A percentile compares a stretch with the other conserved stretches of the same genome.
Conservation (phyloP, 2,797 vertebrate genomes). For the Hydrocynus forskahlii region DNA sequence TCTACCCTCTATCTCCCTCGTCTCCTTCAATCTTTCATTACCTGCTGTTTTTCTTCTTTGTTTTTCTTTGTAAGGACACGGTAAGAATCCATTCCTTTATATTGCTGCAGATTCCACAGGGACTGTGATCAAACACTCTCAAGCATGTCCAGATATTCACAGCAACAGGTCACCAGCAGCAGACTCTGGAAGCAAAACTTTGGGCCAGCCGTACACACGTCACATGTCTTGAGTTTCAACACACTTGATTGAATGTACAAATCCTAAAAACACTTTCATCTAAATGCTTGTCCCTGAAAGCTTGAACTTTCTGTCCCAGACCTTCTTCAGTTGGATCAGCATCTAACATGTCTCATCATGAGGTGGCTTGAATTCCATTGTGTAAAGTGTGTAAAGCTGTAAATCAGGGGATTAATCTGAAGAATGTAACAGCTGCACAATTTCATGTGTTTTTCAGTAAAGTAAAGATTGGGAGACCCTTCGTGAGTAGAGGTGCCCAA, state of each 20-base stretch:
- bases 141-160: too few species aligned
- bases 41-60: not conserved
- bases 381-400: not conserved
- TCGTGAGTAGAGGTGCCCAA: not conserved
- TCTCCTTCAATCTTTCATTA: not conserved
- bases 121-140: too few species aligned
- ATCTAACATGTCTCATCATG: too few species aligned
- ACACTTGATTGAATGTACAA: too few species aligned
- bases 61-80: constrained; percentile 13
- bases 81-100: not conserved
- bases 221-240: too few species aligned
- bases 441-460: not conserved
- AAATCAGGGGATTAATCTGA: not conserved
- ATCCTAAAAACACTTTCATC: too few species aligned
- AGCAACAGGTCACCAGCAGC: not conserved
- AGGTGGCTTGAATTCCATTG: too few species aligned
- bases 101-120: not conserved
- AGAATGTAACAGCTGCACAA: too few species aligned
- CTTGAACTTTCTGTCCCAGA: too few species aligned
- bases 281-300: too few species aligned
- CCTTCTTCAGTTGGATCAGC: too few species aligned
- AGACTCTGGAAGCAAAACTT: not conserved
- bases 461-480: not conserved
- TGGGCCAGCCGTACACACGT: too few species aligned
- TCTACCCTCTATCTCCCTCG: not conserved